Base-by-base conservation (phyloP, 2,797 vertebrate species). In the Heteromormyrus szaboi region DNA sequence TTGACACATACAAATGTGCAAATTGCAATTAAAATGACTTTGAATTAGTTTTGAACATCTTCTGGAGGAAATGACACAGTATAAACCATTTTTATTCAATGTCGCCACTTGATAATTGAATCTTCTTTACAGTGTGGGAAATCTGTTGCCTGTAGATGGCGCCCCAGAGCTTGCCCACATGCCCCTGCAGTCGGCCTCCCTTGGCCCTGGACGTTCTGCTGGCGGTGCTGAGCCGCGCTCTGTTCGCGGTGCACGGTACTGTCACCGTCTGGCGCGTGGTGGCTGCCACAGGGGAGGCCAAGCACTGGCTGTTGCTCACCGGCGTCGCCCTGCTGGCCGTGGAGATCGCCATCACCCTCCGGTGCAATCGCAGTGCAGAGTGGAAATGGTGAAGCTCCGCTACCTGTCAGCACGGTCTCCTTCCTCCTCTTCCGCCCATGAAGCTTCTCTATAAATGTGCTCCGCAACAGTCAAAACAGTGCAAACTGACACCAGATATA, bases 361-460 rank as follows among this genome's bases (percentile, higher is more conserved):
- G 93, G 92, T 94, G 91, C 90, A 96, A 95, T 65, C 92, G 65
- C 22, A 94, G 95, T 0, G 95, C 94, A 1, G 96, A 97, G 92
- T 96, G 96, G 96, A 96, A 96, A 96, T 97, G 96, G 96, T 96
- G 53, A 86, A 94, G 94, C 19, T 1, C 19, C 48, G 79, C 33
- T 17, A 46, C 79, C 51, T 12, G 0, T 19, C 83, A 51, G 17
- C 19, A 6, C 50, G 25, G n/a, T 33, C 29, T n/a, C 59, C 33
- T 44, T 33, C 84, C 19, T 76, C 50, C 14, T 29, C 81, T 9
- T 85, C 81, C 22, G 51, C 22, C 11, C 37, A 44, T 19, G 25
- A 17, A 7, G 29, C 85, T 54, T 17, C 29, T 86, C 29, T 86
- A 22, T 59, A 25, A 41, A 81, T 44, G 72, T n/a, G 0, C 5